Percentiles rank a stretch among this genome's conserved stretches.
Conservation (phyloP, 2,113 vertebrate species). For the Hippopotamus amphibius region DNA sequence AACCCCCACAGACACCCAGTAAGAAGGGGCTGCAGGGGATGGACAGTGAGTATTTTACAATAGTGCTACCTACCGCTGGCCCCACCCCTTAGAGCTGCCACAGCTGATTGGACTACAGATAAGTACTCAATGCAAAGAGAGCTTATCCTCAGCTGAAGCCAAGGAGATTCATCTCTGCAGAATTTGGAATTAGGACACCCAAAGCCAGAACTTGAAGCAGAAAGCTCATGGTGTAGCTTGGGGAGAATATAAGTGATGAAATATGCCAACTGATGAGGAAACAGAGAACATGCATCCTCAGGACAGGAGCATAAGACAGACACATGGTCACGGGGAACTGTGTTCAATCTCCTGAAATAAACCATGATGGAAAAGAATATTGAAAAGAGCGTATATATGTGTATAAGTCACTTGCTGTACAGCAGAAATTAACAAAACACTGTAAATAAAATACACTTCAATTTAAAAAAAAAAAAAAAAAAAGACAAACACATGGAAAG, state of each 20-base stretch:
- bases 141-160: neutral
- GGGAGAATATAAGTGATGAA: neutral
- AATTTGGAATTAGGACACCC: neutral
- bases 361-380: neutral
- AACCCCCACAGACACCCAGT: neutral
- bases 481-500: neutral
- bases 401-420: neutral
- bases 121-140: neutral
- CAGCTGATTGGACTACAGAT: neutral
- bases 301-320: neutral
- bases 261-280: neutral
- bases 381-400: neutral
- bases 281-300: neutral
- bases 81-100: neutral
- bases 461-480: neutral
- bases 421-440: neutral
- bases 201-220: neutral
- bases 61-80: neutral
- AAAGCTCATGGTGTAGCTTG: neutral
- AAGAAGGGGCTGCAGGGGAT: neutral
- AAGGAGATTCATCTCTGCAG: neutral
- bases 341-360: neutral
- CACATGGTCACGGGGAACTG: neutral
- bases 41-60: neutral
- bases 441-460: neutral